Evolutionary conservation across 2,888 invertebrate genomes (phyloP).

Genomic region (Neoaliturus tenellus): DNA sequence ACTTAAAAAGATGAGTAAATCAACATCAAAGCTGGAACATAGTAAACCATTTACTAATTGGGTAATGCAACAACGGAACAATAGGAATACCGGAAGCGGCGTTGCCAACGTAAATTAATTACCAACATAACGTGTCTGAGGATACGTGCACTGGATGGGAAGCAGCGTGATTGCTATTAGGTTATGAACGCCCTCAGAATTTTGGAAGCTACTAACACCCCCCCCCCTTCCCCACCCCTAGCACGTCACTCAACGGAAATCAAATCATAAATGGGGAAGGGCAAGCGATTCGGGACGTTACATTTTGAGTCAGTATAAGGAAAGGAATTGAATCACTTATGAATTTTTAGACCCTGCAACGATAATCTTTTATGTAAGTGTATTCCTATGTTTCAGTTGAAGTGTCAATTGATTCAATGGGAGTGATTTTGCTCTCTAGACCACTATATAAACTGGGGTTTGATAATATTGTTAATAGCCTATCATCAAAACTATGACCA

Average conservation of each 20-base stretch:
- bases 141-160: constrained; percentile 1
- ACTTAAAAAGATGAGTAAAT: too few relatives aligned
- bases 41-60: background rate
- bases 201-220: background rate
- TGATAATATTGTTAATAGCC: too few relatives aligned
- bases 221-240: background rate
- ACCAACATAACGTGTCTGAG: background rate
- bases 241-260: constrained; percentile 28
- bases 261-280: constrained; percentile 41
- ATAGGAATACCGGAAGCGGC: constrained; percentile 12
- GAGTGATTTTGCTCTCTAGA: too few relatives aligned
- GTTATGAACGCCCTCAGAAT: constrained; percentile 36
- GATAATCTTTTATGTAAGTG: too few relatives aligned
- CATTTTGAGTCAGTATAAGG: background rate
- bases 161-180: constrained; percentile 36
- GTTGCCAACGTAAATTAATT: constrained; percentile 30
- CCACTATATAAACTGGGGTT: too few relatives aligned
- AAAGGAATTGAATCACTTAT: too few relatives aligned
- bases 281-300: constrained; percentile 7
- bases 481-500: too few relatives aligned
- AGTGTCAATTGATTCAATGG: too few relatives aligned
- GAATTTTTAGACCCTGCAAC: too few relatives aligned
- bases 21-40: background rate
- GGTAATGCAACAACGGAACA: background rate
- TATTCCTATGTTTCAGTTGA: too few relatives aligned